Evolutionary conservation across 2,113 vertebrate species (phyloP).

Genomic region (Scalopus aquaticus): DNA sequence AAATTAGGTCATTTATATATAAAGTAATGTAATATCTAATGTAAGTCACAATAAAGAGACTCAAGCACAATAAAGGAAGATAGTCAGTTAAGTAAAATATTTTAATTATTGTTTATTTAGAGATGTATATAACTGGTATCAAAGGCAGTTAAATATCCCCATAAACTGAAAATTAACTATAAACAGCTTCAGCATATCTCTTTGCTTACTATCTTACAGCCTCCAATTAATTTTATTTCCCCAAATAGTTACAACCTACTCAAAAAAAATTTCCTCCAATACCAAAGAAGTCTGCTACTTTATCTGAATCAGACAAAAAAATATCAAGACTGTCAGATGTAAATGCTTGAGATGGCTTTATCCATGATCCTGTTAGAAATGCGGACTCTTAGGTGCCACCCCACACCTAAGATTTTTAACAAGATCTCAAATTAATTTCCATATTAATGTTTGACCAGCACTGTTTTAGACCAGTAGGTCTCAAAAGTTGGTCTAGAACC

Average conservation of each 20-base stretch:
- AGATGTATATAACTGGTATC: not conserved
- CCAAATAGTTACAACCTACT: not conserved
- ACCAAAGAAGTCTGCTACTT: not conserved
- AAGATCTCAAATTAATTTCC: not conserved
- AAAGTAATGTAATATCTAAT: conserved; percentile 18
- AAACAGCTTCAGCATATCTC: not conserved
- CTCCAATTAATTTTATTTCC: conserved; percentile 28
- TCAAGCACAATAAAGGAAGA: conserved; percentile 33
- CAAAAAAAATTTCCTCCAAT: not conserved
- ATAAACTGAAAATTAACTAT: not conserved
- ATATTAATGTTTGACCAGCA: not conserved
- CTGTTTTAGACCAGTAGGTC: not conserved
- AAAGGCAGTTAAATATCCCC: not conserved
- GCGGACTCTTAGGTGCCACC: not conserved
- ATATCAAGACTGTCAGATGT: not conserved
- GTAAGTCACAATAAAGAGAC: not conserved
- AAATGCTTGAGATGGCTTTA: not conserved
- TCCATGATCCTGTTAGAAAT: not conserved
- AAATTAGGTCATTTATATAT: not conserved
- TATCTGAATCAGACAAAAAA: not conserved
- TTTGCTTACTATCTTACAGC: not conserved
- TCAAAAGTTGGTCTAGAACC: not conserved
- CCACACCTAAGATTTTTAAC: not conserved
- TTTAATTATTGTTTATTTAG: conserved; percentile 30
- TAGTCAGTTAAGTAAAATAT: not conserved